Evolutionary conservation across 2,888 invertebrate genomes (phyloP), one percentile per base, ranked within the genome.

Genomic region (Metopia argyrocephala): DNA sequence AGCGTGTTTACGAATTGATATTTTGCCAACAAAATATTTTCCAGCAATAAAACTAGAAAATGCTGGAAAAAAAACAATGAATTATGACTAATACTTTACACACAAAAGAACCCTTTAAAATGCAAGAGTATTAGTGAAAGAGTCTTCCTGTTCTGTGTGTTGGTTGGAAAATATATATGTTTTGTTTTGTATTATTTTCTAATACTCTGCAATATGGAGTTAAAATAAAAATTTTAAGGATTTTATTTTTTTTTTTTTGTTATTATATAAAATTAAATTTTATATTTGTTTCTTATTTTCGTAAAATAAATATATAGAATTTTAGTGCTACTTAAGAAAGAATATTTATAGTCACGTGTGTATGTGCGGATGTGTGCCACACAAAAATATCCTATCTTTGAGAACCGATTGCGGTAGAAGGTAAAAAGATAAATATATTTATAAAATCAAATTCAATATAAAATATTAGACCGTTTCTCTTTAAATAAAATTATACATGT

Each of bases 1-100:
- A 78, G 78, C 78, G 50, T 73, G 62, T 57, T 57, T 62, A 57
- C 46, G 68, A 73, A 78, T 78, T 78, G 78, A 78, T 78, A 74
- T 69, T 68, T 56, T 74, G 78, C 78, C 78, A 78, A 73, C 9
- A 45, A 50, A 31, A 31, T n/a, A 54, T 45, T 52, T 66, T 59
- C 5, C 3, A 20, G 12, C 31, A 9, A 38, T 5, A 12, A 15
- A 38, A 48, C 23, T 20, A 27, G 56, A 52, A 59, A 65, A 12
- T 31, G 45, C 31, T 31, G 31, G 9, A 31, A 31, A 31, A 12
- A 7, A 7, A 7, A 31, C 31, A 31, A 31, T 31, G 21, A n/a
- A 38, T 23, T 18, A n/a, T n/a, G n/a, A 20, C 12, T 25, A 50
- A 48, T 9, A 61, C 12, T 68, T 52, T 48, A 54, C 21, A 27